A percentile compares a stretch with the other conserved stretches of the same genome.
Conservation (phyloP, 1,140 invertebrate genomes). For the Tetramorium parvispinum region DNA sequence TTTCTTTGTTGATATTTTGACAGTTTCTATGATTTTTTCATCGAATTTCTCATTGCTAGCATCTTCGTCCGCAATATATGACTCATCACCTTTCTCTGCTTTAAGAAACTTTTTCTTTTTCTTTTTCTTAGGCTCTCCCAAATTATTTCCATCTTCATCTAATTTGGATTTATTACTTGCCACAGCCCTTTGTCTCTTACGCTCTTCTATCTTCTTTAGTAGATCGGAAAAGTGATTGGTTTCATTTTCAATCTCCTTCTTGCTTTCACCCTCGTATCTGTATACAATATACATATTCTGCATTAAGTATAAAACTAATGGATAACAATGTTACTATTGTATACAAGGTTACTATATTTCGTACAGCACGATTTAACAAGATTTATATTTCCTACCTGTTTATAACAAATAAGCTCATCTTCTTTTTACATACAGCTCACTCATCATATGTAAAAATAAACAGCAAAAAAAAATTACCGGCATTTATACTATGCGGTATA, state of each 20-base stretch:
- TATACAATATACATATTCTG: slow-evolving; percentile 46
- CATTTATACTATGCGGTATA: not conserved
- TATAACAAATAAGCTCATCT: slow-evolving; percentile 86
- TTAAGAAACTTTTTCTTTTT: slow-evolving; percentile 10
- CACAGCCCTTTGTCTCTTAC: slow-evolving; percentile 82
- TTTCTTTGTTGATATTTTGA: not conserved
- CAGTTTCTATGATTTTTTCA: slow-evolving; percentile 7
- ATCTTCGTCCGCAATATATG: not conserved
- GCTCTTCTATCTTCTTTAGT: slow-evolving; percentile 87
- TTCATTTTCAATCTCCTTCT: slow-evolving; percentile 81
- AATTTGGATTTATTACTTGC: slow-evolving; percentile 18
- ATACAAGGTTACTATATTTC: not conserved
- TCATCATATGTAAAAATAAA: not conserved
- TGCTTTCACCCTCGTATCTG: slow-evolving; percentile 85
- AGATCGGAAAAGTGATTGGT: slow-evolving; percentile 87
- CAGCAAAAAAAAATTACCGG: not conserved
- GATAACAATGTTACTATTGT: not conserved
- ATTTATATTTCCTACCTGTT: slow-evolving; percentile 81
- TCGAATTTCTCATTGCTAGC: not conserved
- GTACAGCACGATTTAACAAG: not conserved
- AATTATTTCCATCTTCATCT: slow-evolving; percentile 23
- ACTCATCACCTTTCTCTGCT: not conserved
- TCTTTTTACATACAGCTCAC: not conserved
- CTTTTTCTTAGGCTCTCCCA: slow-evolving; percentile 21
- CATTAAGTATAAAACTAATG: slow-evolving; percentile 36